Evolutionary conservation across 2,888 invertebrate species (phyloP).

Genomic region (Hemaris fuciformis): DNA sequence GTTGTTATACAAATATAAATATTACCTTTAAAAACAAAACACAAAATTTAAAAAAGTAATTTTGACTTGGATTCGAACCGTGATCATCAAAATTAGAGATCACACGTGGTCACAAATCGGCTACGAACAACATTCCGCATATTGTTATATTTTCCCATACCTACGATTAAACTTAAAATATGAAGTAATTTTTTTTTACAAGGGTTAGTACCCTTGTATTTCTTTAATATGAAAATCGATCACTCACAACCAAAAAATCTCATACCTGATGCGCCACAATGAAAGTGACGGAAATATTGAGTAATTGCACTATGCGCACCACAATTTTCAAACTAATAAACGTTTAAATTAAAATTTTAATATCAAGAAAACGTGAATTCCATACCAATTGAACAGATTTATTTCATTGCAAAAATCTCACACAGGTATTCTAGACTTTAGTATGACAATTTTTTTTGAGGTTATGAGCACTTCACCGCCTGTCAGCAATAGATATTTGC

Average conservation of each 20-base stretch:
- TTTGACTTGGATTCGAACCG: conserved; percentile 51
- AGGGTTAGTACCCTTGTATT: neutral
- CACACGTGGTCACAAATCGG: conserved; percentile 39
- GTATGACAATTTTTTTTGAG: neutral
- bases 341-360: neutral
- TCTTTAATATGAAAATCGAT: neutral
- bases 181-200: conserved; percentile 24
- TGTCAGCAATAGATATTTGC: neutral
- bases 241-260: neutral
- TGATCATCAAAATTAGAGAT: conserved; percentile 32
- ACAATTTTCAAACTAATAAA: neutral
- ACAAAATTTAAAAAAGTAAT: conserved; percentile 20
- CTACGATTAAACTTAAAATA: conserved; percentile 21
- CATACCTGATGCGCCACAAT: neutral
- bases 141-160: conserved; percentile 27
- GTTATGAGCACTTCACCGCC: neutral
- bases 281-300: neutral
- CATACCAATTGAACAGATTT: neutral
- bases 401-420: neutral
- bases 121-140: conserved; percentile 29
- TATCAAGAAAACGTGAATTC: neutral
- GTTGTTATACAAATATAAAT: neutral
- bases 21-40: neutral
- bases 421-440: neutral
- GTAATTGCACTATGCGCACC: neutral